A percentile compares a stretch with the other conserved stretches of the same genome.
Conservation (phyloP, 2,797 vertebrate genomes). For the Odontamblyopus lacepedii region DNA sequence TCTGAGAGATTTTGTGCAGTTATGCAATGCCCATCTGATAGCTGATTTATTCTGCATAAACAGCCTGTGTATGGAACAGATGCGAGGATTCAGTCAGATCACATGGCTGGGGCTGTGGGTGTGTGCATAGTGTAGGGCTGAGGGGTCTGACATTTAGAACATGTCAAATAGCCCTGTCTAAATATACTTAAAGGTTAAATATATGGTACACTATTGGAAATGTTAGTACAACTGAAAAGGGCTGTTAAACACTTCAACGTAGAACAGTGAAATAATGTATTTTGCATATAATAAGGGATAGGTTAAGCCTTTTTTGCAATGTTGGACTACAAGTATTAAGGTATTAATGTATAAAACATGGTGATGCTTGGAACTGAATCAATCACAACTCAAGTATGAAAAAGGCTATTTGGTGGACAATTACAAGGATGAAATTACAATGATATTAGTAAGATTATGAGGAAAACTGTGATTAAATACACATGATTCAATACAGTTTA, state of each 20-base stretch:
- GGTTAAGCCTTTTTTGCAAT: background rate
- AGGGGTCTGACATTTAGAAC: conserved; percentile 24
- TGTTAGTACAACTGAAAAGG: conserved; percentile 7
- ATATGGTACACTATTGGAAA: conserved; percentile 1
- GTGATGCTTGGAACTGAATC: background rate
- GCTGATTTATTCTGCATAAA: conserved; percentile 5
- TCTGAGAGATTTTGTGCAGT: background rate
- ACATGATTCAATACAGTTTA: too few species aligned
- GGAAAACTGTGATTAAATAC: background rate
- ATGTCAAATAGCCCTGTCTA: conserved; percentile 33
- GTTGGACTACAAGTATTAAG: too few species aligned
- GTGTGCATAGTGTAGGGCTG: conserved; percentile 17
- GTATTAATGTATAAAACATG: background rate
- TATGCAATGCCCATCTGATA: background rate
- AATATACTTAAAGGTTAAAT: conserved; percentile 44
- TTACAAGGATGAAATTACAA: too few species aligned
- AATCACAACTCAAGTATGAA: too few species aligned
- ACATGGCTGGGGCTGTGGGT: background rate
- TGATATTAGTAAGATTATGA: background rate
- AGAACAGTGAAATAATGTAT: background rate
- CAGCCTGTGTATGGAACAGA: background rate
- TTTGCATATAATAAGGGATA: background rate
- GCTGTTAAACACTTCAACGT: background rate
- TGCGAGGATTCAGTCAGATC: conserved; percentile 8
- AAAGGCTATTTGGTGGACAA: too few species aligned